Evolutionary conservation across 2,797 vertebrate species (phyloP), one percentile per base, ranked within the genome.

Genomic region (Gouania willdenowi): DNA sequence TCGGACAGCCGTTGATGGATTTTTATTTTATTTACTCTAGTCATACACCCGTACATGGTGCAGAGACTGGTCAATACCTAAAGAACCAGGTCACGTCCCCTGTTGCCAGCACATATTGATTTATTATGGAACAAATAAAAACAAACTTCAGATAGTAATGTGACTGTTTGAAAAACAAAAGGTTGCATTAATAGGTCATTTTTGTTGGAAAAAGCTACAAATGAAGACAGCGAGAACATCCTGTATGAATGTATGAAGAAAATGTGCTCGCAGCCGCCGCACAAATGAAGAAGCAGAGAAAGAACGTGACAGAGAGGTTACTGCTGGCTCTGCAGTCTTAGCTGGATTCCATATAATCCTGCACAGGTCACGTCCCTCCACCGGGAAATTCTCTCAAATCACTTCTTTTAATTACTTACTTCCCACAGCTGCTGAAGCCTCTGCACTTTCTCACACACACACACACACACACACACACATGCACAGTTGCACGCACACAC

Each of bases 361-460:
- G 48, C 11, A 44, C 70, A 78, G 79, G 79, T 79, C 65, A 38
- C 44, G 71, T 66, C 71, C 66, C 66, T 83, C 81, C 76, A 40
- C 59, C 63, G 76, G 77, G 79, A 82, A 75, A 83, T 79, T 75
- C 74, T 79, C 71, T 76, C 29, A 71, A 81, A 79, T 76, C 44
- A 51, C 61, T 60, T 71, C 66, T 79, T 75, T 81, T 84, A 85
- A 85, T 85, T 85, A 84, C 77, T 77, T 66, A 60, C 66, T 68
- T 73, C 54, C 70, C 68, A 56, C 13, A n/a, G 35, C 67, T 48
- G 59, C 48, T 46, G 40, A 51, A 18, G 31, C 41, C 23, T 47
- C 47, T 19, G 12, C 9, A 50, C 61, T n/a, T n/a, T 36, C 40
- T 25, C 43, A 37, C 36, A 45, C 21, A 26, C 47, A 37, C 56